Percentiles rank a stretch among this genome's conserved stretches.
phyloP scores from a whole-genome alignment of 1,140 invertebrate species.

The Cotesia glomerata region DNA sequence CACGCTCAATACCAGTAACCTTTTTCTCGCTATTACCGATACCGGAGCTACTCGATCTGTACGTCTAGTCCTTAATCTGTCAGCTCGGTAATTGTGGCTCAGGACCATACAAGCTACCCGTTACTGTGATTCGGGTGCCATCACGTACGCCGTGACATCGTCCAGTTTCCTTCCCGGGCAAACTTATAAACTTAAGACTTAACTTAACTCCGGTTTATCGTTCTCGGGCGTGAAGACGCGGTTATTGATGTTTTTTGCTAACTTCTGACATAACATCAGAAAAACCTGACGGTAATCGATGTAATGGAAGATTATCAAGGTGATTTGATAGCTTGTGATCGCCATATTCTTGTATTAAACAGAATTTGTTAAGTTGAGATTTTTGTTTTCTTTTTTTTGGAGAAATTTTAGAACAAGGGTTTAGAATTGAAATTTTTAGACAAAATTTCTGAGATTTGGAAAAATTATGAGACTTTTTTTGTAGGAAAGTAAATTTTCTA shows the following conservation, averaged over 20 bases:
- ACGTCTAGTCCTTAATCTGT: background rate
- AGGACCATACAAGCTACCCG: conserved; percentile 21
- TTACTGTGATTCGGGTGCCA: conserved; percentile 43
- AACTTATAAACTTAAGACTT: conserved; percentile 12
- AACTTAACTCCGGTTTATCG: background rate
- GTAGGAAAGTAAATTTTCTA: too few relatives aligned
- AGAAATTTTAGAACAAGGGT: too few relatives aligned
- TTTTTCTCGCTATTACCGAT: conserved; percentile 17
- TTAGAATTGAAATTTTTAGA: too few relatives aligned
- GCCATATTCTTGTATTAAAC: too few relatives aligned
- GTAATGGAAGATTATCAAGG: too few relatives aligned
- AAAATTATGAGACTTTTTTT: too few relatives aligned
- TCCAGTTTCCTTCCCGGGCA: conserved; percentile 41
- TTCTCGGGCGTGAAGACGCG: background rate
- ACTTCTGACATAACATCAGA: background rate
- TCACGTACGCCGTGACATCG: conserved; percentile 38
- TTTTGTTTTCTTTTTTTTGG: too few relatives aligned
- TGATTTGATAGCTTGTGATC: too few relatives aligned
- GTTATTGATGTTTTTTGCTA: background rate
- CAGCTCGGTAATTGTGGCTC: conserved; percentile 15
- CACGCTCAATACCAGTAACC: conserved; percentile 19
- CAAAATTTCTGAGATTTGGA: too few relatives aligned
- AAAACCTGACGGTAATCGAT: too few relatives aligned
- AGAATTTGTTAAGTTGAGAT: too few relatives aligned
- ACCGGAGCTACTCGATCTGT: background rate